These are phyloP conservation scores for Coracias cyanogaster DNA, from an alignment of 2,797 vertebrate genomes.

Conservation along the genomic window DNA sequence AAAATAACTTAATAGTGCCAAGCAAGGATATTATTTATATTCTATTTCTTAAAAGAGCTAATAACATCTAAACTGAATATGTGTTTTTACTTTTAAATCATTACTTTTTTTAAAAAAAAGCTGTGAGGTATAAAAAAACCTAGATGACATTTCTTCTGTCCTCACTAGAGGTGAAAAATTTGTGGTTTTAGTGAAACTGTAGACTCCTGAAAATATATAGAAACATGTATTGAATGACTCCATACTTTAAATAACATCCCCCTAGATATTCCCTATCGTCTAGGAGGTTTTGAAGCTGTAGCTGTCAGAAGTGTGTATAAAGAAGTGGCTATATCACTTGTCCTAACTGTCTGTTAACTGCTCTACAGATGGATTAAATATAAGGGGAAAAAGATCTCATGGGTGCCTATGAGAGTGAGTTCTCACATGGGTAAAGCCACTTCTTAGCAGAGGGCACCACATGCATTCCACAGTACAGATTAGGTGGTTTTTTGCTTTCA, in stretches of 20 bases:
- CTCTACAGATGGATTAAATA: neutral
- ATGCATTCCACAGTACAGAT: neutral
- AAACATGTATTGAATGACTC: neutral
- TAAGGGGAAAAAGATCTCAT: fast-evolving
- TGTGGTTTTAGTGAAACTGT: neutral
- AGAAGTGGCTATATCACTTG: neutral
- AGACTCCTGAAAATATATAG: neutral
- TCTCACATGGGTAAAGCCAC: neutral
- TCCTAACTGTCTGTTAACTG: neutral
- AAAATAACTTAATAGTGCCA: neutral
- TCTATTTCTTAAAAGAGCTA: neutral
- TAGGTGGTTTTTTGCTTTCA: neutral
- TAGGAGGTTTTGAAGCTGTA: neutral
- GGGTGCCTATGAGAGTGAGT: neutral
- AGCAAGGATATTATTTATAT: neutral
- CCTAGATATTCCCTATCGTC: neutral
- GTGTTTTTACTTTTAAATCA: neutral
- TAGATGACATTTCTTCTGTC: neutral
- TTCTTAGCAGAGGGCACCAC: neutral
- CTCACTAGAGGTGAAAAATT: neutral
- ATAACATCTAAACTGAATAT: neutral
- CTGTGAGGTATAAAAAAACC: neutral
- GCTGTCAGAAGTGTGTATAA: neutral
- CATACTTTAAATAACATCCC: neutral
- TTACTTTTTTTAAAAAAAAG: neutral